A percentile compares a stretch with the other conserved stretches of the same genome.
These are phyloP conservation scores for Papilio gigon DNA, from an alignment of 2,888 invertebrate species.

Conservation along the genomic window DNA sequence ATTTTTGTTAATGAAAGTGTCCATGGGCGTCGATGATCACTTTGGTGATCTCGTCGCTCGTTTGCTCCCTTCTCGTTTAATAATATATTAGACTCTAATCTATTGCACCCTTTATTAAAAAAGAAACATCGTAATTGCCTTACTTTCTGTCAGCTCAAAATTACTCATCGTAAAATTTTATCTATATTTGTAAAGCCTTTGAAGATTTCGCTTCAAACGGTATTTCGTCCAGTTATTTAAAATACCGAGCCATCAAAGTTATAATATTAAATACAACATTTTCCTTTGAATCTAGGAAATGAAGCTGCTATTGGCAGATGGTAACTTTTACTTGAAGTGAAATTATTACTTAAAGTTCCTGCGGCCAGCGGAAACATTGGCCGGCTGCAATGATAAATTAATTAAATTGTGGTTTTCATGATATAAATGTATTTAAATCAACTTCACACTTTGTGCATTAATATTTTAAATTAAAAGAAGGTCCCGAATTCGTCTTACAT, in stretches of 20 bases:
- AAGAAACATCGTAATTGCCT: not conserved
- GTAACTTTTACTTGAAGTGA: slow-evolving; percentile 41
- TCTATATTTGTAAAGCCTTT: slow-evolving; percentile 6
- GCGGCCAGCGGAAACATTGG: slow-evolving; percentile 22
- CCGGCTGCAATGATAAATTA: slow-evolving; percentile 4
- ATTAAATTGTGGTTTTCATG: slow-evolving; percentile 8
- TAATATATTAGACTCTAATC: too few species aligned
- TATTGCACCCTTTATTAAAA: not conserved
- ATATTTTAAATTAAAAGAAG: not conserved
- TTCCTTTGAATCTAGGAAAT: slow-evolving; percentile 50
- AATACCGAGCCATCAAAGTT: not conserved
- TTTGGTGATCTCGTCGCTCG: too few species aligned
- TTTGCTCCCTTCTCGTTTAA: too few species aligned
- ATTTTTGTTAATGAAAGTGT: too few species aligned
- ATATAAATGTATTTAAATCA: not conserved
- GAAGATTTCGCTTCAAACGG: slow-evolving; percentile 7
- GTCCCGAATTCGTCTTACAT: not conserved
- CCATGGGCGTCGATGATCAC: too few species aligned
- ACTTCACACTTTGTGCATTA: not conserved
- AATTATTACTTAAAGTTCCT: slow-evolving; percentile 46
- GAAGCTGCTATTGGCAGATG: slow-evolving; percentile 56
- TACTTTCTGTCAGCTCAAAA: slow-evolving; percentile 1
- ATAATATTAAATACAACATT: slow-evolving; percentile 48
- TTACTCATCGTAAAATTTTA: not conserved
- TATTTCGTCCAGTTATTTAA: slow-evolving; percentile 2